phyloP scores from a whole-genome alignment of 2,113 vertebrate species.

The Amblyopsis rosae region DNA sequence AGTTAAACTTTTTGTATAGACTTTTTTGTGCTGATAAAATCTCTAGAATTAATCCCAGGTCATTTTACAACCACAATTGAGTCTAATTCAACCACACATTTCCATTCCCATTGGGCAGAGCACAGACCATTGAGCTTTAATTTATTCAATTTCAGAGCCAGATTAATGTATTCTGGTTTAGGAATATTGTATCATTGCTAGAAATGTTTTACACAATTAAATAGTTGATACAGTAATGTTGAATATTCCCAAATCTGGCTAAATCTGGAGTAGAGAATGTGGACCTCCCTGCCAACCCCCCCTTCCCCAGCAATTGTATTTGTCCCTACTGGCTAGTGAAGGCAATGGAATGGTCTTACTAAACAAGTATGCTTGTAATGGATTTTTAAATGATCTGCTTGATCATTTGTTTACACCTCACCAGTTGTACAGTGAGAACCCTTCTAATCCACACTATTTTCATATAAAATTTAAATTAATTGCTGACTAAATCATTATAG shows the following conservation, averaged over 20 bases:
- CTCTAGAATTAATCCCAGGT: slow-evolving; percentile 15
- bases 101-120: slow-evolving; percentile 2
- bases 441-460: slow-evolving; percentile 73
- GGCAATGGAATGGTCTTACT: slow-evolving; percentile 28
- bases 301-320: slow-evolving; percentile 21
- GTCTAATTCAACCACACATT: background rate
- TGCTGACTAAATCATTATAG: background rate
- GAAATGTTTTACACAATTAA: background rate
- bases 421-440: slow-evolving; percentile 63
- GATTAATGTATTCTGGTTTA: background rate
- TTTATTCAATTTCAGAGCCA: background rate
- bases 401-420: slow-evolving; percentile 34
- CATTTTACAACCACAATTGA: background rate
- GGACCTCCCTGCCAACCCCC: background rate
- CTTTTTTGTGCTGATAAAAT: slow-evolving; percentile 43
- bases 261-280: background rate
- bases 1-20: slow-evolving; percentile 62
- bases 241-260: background rate
- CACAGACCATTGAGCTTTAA: slow-evolving; percentile 17
- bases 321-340: slow-evolving; percentile 48
- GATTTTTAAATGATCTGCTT: slow-evolving; percentile 41
- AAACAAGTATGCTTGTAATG: slow-evolving; percentile 17
- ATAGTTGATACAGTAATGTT: background rate
- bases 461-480: slow-evolving; percentile 66
- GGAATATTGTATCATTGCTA: background rate